Conservation (phyloP, 2,113 vertebrate species). For the Pelusios castaneus region DNA sequence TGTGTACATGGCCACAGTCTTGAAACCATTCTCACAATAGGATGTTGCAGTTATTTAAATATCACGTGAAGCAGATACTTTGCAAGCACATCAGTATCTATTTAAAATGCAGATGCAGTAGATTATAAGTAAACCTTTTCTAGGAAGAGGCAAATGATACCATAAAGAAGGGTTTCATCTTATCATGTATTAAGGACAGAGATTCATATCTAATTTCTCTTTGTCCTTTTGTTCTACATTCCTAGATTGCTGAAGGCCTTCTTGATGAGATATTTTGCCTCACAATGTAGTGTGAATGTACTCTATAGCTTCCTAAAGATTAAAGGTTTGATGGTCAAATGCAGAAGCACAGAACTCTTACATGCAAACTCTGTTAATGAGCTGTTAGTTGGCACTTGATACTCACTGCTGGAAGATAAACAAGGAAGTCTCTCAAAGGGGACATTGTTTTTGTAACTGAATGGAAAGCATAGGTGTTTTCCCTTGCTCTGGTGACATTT, state of each 20-base stretch:
- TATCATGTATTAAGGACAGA: background rate
- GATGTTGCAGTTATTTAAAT: background rate
- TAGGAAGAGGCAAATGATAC: background rate
- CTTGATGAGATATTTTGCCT: background rate
- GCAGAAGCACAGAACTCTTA: background rate
- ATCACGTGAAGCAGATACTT: background rate
- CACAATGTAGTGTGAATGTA: background rate
- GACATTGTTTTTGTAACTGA: background rate
- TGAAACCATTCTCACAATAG: background rate
- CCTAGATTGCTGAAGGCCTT: background rate
- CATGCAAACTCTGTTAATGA: background rate
- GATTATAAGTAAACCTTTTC: background rate
- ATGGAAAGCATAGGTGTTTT: rapidly evolving
- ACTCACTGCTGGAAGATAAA: background rate
- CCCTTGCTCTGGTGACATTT: background rate
- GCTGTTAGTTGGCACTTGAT: background rate
- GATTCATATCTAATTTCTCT: background rate
- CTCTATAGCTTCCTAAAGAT: background rate
- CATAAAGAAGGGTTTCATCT: background rate
- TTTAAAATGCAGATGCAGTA: background rate
- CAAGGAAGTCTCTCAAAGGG: rapidly evolving
- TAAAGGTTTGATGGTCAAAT: background rate
- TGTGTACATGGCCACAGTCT: background rate
- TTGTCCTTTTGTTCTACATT: rapidly evolving
- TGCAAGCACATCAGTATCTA: background rate